phyloP scores from a whole-genome alignment of 2,797 vertebrate genomes.

The Pseudochaenichthys georgianus region DNA sequence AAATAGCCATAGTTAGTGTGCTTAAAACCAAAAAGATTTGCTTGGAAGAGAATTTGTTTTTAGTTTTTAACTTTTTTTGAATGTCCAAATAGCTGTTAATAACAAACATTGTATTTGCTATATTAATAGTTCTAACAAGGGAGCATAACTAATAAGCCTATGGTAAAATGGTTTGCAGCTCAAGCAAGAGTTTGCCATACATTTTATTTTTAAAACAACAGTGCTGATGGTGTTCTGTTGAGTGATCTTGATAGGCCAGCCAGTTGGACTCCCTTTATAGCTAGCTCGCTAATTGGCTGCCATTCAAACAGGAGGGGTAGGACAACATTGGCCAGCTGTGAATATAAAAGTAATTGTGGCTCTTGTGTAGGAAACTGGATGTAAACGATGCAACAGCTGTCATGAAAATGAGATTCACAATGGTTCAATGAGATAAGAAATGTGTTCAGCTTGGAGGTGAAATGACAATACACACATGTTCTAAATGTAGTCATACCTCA shows the following conservation, averaged over 20 bases:
- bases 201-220: too few relatives aligned
- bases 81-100: too few relatives aligned
- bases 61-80: too few relatives aligned
- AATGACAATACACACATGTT: conserved; percentile 40
- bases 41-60: too few relatives aligned
- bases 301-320: conserved; percentile 34
- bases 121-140: not conserved
- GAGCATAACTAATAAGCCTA: too few relatives aligned
- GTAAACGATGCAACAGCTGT: conserved; percentile 51
- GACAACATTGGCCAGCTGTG: conserved; percentile 16
- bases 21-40: too few relatives aligned
- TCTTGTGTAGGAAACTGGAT: conserved; percentile 46
- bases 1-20: too few relatives aligned
- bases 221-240: too few relatives aligned
- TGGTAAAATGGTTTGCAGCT: too few relatives aligned
- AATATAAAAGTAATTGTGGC: conserved; percentile 41
- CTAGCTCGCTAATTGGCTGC: conserved; percentile 46
- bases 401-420: conserved; percentile 46
- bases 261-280: conserved; percentile 36
- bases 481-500: conserved; percentile 28
- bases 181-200: too few relatives aligned
- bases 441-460: conserved; percentile 36
- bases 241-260: not conserved
- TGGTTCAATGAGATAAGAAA: conserved; percentile 38
- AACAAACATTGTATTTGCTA: too few relatives aligned